Conservation (phyloP, 2,797 vertebrate species). For the Macroramphosus scolopax region DNA sequence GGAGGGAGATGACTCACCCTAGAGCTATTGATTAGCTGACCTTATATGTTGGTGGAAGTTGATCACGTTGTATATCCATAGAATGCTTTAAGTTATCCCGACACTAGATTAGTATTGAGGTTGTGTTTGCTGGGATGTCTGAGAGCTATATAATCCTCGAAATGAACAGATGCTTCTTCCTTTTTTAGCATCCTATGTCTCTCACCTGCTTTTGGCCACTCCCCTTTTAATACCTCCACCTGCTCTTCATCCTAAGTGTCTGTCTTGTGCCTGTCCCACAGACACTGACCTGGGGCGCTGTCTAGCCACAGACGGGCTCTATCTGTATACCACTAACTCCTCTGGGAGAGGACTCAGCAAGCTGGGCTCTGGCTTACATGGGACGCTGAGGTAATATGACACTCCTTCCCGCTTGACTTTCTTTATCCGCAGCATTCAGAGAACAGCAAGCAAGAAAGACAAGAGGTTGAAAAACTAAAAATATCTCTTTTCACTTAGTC, state of each 20-base stretch:
- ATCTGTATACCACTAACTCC: constrained; percentile 97
- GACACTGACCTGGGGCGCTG: constrained; percentile 97
- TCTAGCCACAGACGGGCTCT: constrained; percentile 94
- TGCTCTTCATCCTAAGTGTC: not conserved
- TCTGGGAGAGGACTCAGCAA: constrained; percentile 98
- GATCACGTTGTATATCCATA: constrained; percentile 24
- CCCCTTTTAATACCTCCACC: not conserved
- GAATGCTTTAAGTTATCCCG: constrained; percentile 4
- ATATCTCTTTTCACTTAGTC: constrained; percentile 40
- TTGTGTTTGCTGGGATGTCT: too few relatives aligned
- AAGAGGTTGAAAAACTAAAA: constrained; percentile 35
- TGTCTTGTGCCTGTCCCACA: constrained; percentile 58
- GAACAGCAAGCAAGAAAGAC: constrained; percentile 25
- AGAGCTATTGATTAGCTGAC: constrained; percentile 42
- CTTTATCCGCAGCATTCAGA: constrained; percentile 42
- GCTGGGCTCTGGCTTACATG: constrained; percentile 95
- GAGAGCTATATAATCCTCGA: too few relatives aligned
- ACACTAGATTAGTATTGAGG: not conserved
- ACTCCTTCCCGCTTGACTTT: constrained; percentile 27
- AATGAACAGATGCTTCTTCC: not conserved
- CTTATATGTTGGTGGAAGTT: constrained; percentile 36
- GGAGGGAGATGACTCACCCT: constrained; percentile 19
- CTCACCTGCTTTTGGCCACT: not conserved
- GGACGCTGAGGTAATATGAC: constrained; percentile 90
- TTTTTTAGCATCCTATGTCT: constrained; percentile 5